Base-by-base conservation (phyloP, 2,888 invertebrate genomes). In the Gryllus longicercus region DNA sequence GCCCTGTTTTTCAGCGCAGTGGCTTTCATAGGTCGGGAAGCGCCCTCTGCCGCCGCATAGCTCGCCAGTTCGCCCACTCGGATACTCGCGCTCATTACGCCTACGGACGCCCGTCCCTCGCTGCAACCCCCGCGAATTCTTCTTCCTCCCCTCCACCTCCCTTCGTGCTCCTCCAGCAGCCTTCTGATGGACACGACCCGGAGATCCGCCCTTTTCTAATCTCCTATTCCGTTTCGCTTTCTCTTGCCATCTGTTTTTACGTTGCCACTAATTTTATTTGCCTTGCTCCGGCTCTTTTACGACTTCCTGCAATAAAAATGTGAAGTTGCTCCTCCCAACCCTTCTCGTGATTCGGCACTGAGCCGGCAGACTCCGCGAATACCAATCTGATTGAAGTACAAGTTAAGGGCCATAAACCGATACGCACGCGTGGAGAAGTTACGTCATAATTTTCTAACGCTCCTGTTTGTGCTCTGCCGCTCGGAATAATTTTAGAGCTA, bases 121-220 rank as follows among this genome's bases (percentile, higher is more conserved):
- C 38, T 38, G 8, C 38, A 38, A 5, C 38, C 38, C 38, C 38
- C 38, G 38, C 38, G 38, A 38, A 38, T 38, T 38, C 38, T 10
- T 38, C 38, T 38, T 38, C 8, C 38, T 38, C 38, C 11, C 4
- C 16, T 63, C 63, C 63, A 63, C 63, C 63, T 63, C n/a, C 63
- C 63, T 63, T 16, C 63, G 14, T 38, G 38, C 38, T 38, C 38
- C 38, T 38, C 38, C 38, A 38, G 8, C 38, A 38, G 38, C 38
- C 38, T 63, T n/a, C 63, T 63, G 63, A 63, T 63, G 63, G 63
- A 63, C 63, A 63, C n/a, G 63, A 63, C 63, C n/a, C n/a, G 14
- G 63, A 63, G 63, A 63, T 63, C 63, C 63, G 63, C 63, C 63
- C n/a, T 63, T 63, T 63, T 63, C 63, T 63, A 63, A 63, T 63